Percentiles rank a stretch among this genome's conserved stretches.
Evolutionary conservation across 1,140 invertebrate species (phyloP).

Genomic region (Bacillus rossius): DNA sequence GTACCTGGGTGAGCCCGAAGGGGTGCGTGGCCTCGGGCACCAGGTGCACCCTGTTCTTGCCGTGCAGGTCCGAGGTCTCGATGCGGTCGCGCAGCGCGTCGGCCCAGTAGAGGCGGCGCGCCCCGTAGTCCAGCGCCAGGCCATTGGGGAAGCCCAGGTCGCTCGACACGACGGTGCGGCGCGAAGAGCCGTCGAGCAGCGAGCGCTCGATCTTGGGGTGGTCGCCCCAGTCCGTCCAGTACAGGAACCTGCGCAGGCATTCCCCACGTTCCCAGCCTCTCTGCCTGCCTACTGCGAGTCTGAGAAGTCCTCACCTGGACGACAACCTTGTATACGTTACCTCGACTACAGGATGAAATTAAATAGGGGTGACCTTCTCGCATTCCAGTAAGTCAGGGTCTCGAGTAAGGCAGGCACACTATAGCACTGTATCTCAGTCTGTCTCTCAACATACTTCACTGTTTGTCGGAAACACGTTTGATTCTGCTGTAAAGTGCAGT

Average conservation of each 20-base stretch:
- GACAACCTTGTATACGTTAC: no score
- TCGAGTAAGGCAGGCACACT: no score
- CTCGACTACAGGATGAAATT: no score
- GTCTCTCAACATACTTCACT: no score
- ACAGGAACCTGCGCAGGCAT: conserved; percentile 57
- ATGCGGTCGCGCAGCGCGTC: conserved; percentile 88
- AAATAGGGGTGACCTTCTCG: no score
- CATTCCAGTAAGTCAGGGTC: no score
- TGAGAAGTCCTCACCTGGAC: no score
- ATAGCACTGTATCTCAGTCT: no score
- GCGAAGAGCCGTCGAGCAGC: conserved; percentile 72
- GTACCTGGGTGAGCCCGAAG: conserved; percentile 66
- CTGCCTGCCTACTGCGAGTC: no score
- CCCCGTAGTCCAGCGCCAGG: conserved; percentile 78
- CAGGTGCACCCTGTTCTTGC: conserved; percentile 65
- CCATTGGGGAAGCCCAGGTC: conserved; percentile 88
- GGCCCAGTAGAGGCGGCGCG: conserved; percentile 78
- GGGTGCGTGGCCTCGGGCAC: conserved; percentile 65
- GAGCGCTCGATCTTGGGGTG: conserved; percentile 78
- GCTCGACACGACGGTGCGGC: conserved; percentile 65
- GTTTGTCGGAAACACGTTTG: no score
- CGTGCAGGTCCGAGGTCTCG: conserved; percentile 81
- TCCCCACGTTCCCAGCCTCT: conserved; percentile 14
- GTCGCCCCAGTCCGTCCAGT: conserved; percentile 90
- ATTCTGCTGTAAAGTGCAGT: no score